Base-by-base conservation (phyloP, 2,797 vertebrate genomes). In the Chaunax sp. region DNA sequence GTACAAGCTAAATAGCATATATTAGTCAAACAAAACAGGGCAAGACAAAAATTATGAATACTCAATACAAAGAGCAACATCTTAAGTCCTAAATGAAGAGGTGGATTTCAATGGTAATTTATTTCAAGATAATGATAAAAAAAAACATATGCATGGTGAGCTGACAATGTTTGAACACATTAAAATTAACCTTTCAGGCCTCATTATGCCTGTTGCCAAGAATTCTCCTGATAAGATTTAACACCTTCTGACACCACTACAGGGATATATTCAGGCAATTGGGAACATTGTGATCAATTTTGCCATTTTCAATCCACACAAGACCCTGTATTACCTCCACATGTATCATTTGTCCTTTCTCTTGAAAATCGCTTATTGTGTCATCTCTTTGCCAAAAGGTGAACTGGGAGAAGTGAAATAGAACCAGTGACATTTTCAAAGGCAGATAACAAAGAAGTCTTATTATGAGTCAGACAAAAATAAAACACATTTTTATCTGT, bases 391-490 rank as follows among this genome's bases (percentile, higher is more conserved):
- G 66, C 60, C 57, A 62, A 83, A 86, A 83, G 80, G 79, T 87
- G 78, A 86, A 71, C 45, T 45, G 63, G 64, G 69, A 68, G 69
- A 64, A 85, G 33, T 8, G 64, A 78, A 69, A 75, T 79, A 73
- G 63, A 64, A 78, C 82, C 73, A 65, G 67, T 93, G 94, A 93
- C 93, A 95, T 95, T 94, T 95, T 67, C 77, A 84, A 83, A 87
- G 72, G 67, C 81, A 80, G 93, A 94, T 94, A 93, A 92, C 87
- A 76, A 64, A 64, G 78, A 89, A 83, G 62, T 78, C 69, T 70
- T 75, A 80, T 80, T 80, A 80, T 79, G 86, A 87, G 84, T 77
- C 84, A 77, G 55, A 64, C 80, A 80, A 84, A 85, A 78, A 75
- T 80, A 76, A 85, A 89, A 82, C 67, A 79, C 49, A 64, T 72